Conservation (phyloP, 2,797 vertebrate genomes). For the Brotula barbata region DNA sequence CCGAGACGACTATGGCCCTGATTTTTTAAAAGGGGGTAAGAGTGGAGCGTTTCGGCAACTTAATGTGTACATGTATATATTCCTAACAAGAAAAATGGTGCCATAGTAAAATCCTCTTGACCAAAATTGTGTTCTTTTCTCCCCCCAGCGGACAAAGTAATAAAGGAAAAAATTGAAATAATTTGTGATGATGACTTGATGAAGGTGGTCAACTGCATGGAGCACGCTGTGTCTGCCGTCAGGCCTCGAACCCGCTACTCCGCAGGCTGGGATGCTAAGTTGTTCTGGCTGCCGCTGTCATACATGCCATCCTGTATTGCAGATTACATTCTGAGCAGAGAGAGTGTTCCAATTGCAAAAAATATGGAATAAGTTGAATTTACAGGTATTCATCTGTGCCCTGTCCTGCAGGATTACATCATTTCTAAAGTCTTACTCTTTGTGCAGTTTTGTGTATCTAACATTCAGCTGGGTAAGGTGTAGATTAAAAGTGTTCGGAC, state of each 20-base stretch:
- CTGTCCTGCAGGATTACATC: too few relatives aligned
- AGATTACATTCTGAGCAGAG: constrained; percentile 69
- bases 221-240: constrained; percentile 83
- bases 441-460: neutral
- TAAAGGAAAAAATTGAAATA: constrained; percentile 48
- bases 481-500: too few relatives aligned
- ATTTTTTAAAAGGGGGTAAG: constrained; percentile 64
- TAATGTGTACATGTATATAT: neutral
- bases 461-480: neutral
- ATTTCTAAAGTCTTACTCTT: neutral
- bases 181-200: constrained; percentile 73
- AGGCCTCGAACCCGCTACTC: constrained; percentile 85
- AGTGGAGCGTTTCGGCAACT: too few relatives aligned
- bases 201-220: constrained; percentile 84
- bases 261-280: constrained; percentile 86
- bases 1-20: constrained; percentile 73
- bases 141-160: constrained; percentile 12
- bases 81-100: too few relatives aligned
- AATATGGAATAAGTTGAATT: constrained; percentile 19
- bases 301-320: constrained; percentile 80
- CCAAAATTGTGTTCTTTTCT: neutral
- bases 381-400: too few relatives aligned
- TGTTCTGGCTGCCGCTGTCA: constrained; percentile 86
- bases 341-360: constrained; percentile 57
- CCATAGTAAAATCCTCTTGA: too few relatives aligned